Evolutionary conservation across 1,140 invertebrate species (phyloP).

Genomic region (Drosophila sp.): DNA sequence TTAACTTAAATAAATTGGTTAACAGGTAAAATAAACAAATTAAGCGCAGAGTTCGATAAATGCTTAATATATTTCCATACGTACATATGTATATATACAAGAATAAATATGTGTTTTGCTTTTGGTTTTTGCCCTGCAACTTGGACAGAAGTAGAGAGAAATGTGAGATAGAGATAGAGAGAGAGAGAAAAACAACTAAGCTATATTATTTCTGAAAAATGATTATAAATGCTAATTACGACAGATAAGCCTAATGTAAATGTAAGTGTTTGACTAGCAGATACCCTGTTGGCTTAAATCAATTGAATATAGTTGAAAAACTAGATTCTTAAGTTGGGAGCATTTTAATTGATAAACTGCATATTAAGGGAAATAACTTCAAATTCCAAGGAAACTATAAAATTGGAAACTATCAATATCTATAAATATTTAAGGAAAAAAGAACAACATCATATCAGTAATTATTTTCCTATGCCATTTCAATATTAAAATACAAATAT

Average conservation of each 20-base stretch:
- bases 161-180: too few relatives aligned
- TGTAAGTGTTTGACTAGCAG: not conserved
- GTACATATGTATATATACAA: not conserved
- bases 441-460: too few relatives aligned
- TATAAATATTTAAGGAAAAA: too few relatives aligned
- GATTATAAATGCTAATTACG: slow-evolving; percentile 1
- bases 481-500: too few relatives aligned
- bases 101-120: not conserved
- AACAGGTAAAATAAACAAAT: slow-evolving; percentile 82
- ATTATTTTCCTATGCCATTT: too few relatives aligned
- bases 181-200: not conserved
- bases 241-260: not conserved
- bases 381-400: too few relatives aligned
- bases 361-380: too few relatives aligned
- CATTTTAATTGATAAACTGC: too few relatives aligned
- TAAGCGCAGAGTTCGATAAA: slow-evolving; percentile 71
- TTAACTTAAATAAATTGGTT: slow-evolving; percentile 77
- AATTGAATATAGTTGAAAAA: too few relatives aligned
- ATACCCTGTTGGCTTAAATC: not conserved
- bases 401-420: too few relatives aligned
- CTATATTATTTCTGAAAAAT: slow-evolving; percentile 1
- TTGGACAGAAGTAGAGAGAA: not conserved
- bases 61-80: slow-evolving; percentile 34
- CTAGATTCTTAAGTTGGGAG: too few relatives aligned
- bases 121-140: not conserved